Evolutionary conservation across 1,140 invertebrate genomes (phyloP).

Genomic region (Dryas iulia): DNA sequence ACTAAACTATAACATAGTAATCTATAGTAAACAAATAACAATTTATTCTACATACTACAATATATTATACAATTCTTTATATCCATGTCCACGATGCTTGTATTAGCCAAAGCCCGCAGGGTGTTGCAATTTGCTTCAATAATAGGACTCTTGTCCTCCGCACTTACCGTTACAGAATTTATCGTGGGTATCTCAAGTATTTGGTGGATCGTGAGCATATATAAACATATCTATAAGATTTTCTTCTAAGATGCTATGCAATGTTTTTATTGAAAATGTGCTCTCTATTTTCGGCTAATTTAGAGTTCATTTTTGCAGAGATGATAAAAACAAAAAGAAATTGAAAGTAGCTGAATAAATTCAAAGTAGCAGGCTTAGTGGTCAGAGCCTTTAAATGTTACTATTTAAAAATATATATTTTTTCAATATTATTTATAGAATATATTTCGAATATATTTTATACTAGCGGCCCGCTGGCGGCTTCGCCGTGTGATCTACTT

Average conservation of each 20-base stretch:
- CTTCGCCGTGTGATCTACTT: too few relatives aligned
- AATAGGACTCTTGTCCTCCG: conserved; percentile 53
- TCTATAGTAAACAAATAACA: neutral
- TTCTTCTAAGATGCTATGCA: neutral
- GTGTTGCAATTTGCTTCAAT: conserved; percentile 68
- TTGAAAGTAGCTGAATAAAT: neutral
- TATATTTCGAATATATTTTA: too few relatives aligned
- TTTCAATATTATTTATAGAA: too few relatives aligned
- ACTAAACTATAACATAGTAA: too few relatives aligned
- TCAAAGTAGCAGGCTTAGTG: too few relatives aligned
- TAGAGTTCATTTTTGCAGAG: neutral
- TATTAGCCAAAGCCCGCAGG: conserved; percentile 46
- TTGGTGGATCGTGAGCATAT: conserved; percentile 12
- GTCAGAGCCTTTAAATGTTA: too few relatives aligned
- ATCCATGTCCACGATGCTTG: conserved; percentile 32
- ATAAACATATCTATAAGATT: conserved; percentile 7
- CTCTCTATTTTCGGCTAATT: neutral
- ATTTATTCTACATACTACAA: neutral
- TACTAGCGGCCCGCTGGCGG: too few relatives aligned
- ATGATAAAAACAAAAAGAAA: neutral
- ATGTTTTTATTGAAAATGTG: neutral
- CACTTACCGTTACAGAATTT: conserved; percentile 44
- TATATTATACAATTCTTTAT: conserved; percentile 15
- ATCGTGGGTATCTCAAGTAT: conserved; percentile 23
- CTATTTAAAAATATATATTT: too few relatives aligned